phyloP scores from a whole-genome alignment of 30 jellyfish, hydroid and myxozoan genomes.

The Hydractinia symbiolongicarpus region DNA sequence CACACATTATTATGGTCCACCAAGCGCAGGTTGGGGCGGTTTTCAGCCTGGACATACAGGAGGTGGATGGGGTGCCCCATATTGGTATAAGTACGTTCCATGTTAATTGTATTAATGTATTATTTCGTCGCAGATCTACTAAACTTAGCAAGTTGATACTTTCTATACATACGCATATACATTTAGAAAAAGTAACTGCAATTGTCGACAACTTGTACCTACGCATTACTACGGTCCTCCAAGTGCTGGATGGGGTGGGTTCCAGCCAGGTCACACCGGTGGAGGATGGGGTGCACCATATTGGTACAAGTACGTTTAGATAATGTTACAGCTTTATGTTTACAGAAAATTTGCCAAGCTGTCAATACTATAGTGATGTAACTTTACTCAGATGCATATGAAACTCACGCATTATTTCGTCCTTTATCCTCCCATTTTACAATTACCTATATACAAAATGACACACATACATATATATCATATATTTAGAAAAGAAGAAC shows the following conservation, averaged over 20 bases:
- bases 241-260: conserved; percentile 99
- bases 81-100: conserved; percentile 94
- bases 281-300: conserved; percentile 99
- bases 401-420: too few species aligned
- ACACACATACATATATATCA: too few species aligned
- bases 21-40: conserved; percentile 99
- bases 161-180: background rate
- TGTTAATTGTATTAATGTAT: background rate
- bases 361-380: too few species aligned
- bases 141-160: background rate
- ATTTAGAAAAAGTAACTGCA: background rate
- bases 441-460: too few species aligned
- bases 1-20: conserved; percentile 95
- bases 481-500: too few species aligned
- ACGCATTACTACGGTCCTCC: conserved; percentile 97
- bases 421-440: too few species aligned
- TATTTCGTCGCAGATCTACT: background rate
- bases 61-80: conserved; percentile 99
- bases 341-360: background rate
- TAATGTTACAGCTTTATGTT: background rate
- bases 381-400: too few species aligned
- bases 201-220: conserved; percentile 7
- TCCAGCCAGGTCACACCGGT: conserved; percentile 96
- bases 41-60: conserved; percentile 98
- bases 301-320: conserved; percentile 92